phyloP scores from a whole-genome alignment of 2,797 vertebrate genomes.

The Labeo calbasu region DNA sequence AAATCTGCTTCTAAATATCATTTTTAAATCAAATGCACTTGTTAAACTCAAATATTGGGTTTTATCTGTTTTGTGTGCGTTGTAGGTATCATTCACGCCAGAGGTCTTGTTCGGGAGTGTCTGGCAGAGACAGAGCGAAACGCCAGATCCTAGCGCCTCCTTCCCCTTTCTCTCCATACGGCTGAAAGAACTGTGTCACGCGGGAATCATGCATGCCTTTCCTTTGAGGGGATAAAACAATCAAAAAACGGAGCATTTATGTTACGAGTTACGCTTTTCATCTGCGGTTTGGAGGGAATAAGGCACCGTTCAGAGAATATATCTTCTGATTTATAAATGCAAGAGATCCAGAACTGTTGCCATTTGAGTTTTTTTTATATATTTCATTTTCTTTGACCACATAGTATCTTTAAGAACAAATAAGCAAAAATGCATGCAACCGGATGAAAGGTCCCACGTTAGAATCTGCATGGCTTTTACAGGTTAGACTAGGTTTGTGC shows the following conservation, averaged over 20 bases:
- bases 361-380: constrained; percentile 60
- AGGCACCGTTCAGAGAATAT: constrained; percentile 33
- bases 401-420: constrained; percentile 51
- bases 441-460: constrained; percentile 75
- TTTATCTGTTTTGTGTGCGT: constrained; percentile 51
- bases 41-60: neutral
- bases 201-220: constrained; percentile 74
- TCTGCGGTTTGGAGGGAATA: constrained; percentile 52
- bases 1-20: neutral
- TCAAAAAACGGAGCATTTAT: constrained; percentile 60
- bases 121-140: constrained; percentile 97
- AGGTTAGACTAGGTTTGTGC: constrained; percentile 78
- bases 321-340: constrained; percentile 47
- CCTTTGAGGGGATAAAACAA: constrained; percentile 70
- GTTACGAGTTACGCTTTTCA: constrained; percentile 55
- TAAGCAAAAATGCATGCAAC: constrained; percentile 83
- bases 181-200: constrained; percentile 52
- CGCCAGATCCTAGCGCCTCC: constrained; percentile 86
- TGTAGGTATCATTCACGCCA: constrained; percentile 94
- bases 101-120: constrained; percentile 96
- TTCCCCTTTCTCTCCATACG: constrained; percentile 56
- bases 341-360: constrained; percentile 63
- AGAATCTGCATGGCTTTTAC: constrained; percentile 85
- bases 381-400: constrained; percentile 54
- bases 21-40: neutral